Conservation (phyloP, 2,797 vertebrate species). For the Mormyrops boulengeri region DNA sequence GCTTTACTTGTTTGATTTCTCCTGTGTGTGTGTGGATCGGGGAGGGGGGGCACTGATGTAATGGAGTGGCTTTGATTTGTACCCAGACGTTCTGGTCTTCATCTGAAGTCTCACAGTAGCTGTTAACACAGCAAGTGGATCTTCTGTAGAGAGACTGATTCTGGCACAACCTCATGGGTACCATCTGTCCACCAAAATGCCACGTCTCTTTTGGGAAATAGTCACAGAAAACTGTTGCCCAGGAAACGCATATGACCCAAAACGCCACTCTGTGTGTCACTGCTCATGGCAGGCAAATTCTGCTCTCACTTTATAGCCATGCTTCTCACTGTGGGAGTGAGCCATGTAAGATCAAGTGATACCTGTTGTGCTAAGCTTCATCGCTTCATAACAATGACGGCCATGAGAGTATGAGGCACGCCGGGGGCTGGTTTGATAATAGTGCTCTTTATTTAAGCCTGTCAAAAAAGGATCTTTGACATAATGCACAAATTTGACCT, state of each 20-base stretch:
- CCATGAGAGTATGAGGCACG: background rate
- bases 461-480: background rate
- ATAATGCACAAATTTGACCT: background rate
- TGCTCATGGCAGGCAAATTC: background rate
- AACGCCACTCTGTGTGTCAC: background rate
- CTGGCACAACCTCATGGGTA: background rate
- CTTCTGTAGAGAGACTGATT: background rate
- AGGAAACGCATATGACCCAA: background rate
- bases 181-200: background rate
- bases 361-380: background rate
- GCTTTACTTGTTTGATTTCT: background rate
- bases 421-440: background rate
- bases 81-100: background rate
- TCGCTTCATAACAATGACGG: background rate
- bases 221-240: background rate
- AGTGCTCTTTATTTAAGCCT: background rate
- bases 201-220: background rate
- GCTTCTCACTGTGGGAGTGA: background rate
- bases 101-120: background rate
- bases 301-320: background rate
- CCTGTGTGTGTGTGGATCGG: background rate
- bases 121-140: background rate
- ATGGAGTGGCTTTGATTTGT: background rate
- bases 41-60: background rate
- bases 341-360: background rate